Evolutionary conservation across 2,113 vertebrate genomes (phyloP).

Genomic region (Mormyrus lacerda): DNA sequence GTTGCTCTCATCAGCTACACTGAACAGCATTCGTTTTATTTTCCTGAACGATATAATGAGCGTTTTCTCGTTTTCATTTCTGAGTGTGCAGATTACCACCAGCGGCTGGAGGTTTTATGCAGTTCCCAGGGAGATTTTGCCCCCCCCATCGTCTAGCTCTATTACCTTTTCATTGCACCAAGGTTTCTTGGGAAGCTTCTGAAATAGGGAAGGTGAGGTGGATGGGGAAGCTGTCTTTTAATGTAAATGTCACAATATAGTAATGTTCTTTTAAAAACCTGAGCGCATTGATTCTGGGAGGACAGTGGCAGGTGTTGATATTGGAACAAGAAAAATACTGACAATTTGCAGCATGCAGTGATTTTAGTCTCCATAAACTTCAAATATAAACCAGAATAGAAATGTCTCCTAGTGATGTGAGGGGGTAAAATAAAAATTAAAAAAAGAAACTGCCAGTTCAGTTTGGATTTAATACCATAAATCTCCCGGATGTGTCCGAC

Average conservation of each 20-base stretch:
- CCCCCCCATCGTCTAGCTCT: neutral
- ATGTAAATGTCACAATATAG: neutral
- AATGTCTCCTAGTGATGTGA: neutral
- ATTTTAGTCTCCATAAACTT: neutral
- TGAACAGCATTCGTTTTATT: neutral
- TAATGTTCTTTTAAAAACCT: neutral
- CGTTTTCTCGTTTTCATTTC: neutral
- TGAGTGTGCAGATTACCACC: neutral
- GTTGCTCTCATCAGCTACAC: neutral
- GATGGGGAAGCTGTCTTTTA: neutral
- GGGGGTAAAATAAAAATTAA: neutral
- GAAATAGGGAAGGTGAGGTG: neutral
- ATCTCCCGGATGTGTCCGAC: neutral
- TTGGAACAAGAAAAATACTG: conserved; percentile 8
- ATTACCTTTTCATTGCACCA: conserved; percentile 7
- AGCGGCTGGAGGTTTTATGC: neutral
- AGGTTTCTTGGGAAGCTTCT: neutral
- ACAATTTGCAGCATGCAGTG: neutral
- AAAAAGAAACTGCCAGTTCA: neutral
- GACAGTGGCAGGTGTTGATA: neutral
- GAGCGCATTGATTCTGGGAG: neutral
- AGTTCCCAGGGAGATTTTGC: neutral
- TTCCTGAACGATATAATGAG: neutral
- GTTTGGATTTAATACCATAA: neutral
- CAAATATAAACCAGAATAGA: neutral